Evolutionary conservation across 1,140 invertebrate species (phyloP), one percentile per base, ranked within the genome.

Genomic region (Pachypeltis micranthus): DNA sequence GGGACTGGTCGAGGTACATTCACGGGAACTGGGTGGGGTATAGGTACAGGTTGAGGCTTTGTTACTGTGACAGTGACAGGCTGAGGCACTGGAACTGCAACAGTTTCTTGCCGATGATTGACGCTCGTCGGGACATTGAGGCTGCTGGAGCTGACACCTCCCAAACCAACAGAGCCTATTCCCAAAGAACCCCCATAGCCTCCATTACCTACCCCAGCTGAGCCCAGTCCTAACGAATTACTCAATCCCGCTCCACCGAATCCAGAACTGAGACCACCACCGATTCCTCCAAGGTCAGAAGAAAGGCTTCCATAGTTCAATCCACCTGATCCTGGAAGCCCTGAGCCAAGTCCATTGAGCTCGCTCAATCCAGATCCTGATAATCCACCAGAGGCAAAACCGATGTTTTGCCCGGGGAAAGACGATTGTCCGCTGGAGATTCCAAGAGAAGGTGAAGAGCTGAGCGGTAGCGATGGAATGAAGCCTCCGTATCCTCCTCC

Each of bases 11-110:
- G 23, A 3, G 63, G 63, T 2, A 64, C 63, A 31, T 59, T 44
- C 23, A 64, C 63, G 27, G 62, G 62, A 21, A 63, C 62, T 23
- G 62, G 62, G 24, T 63, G 62, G 31, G 62, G 62, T 21, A 63
- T 55, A n/a, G 62, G 62, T n/a, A 39, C 27, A 44, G 63, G 56
- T 10, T 59, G 34, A 26, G 56, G 29, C 57, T 39, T 64, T 19
- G 23, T 64, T n/a, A 64, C 58, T 24, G 63, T 64, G 14, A 64
- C 63, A 16, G 75, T 72, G 12, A 72, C 69, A 27, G 75, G 71
- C 1, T 75, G 69, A 2, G 70, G 62, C 12, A 71, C 67, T 1
- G 68, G 69, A 16, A 76, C 75, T 67, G 76, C 71, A 12, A 77
- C 74, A 47, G 54, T 51, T 57, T 57, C 54, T 19, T 55, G 51